Base-by-base conservation (phyloP, 1,140 invertebrate genomes). In the Meloidogyne floridensis region DNA sequence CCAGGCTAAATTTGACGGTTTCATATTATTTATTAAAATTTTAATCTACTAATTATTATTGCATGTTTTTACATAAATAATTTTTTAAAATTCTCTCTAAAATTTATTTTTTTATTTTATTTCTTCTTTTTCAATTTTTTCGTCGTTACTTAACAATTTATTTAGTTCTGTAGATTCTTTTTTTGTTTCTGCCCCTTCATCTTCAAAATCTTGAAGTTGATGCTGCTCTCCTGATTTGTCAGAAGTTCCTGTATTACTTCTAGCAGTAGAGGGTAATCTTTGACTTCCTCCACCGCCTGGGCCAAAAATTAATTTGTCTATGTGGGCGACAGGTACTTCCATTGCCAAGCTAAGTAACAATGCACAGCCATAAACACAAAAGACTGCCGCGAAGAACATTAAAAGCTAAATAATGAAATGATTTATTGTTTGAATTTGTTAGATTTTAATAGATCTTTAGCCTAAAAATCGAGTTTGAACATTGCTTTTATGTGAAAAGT, bases 231-330 rank as follows among this genome's bases (percentile, higher is more conserved):
- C 56, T 42, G 47, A 54, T 51, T 76, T 51, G 4, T 65, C 54
- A 56, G 75, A 32, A 76, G 15, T 47, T 18, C 13, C 42, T 47
- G 13, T 72, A 13, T 71, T 72, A n/a, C 53, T 59, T 72, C 42
- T 32, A 11, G n/a, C 42, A 2, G 15, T 51, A 13, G 42, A 51
- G 72, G 42, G 15, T 80, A 53, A 53, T 76, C 51, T 32, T 81
- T 65, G 53, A 43, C 15, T 47, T 56, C 70, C 69, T n/a, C 53
- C 56, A 7, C 47, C 82, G 6, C 71, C 51, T 10, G 47, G 72
- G 3, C 69, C 82, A 78, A 86, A 87, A 10, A 90, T n/a, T 56
- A 89, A 73, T 79, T 85, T 87, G 72, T 90, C 89, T 11, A 90
- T 70, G 71, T 87, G 75, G 10, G 80, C 82, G 2, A 90, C 84